Base-by-base conservation (phyloP, 2,888 invertebrate genomes). In the Ormia ochracea region DNA sequence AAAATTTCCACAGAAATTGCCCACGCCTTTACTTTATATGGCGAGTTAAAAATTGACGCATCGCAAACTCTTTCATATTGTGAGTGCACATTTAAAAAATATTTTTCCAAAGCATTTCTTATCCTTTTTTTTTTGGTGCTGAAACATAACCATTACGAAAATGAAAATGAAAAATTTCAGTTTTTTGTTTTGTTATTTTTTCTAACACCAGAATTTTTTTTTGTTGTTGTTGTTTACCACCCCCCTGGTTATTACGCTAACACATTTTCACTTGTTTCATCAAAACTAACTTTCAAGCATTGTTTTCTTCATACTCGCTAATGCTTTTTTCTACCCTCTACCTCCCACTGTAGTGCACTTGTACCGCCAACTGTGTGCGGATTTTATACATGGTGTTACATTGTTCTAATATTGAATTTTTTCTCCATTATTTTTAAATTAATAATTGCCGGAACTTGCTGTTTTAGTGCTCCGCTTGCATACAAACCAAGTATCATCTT, bases 381-480 rank as follows among this genome's bases (percentile, higher is more conserved):
- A 43, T 65, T 58, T 63, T 28, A 54, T 31, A 31, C 56, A 66
- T 70, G 50, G 26, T 59, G 66, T 56, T 73, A 26, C 78, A 54
- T 54, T 78, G 52, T 61, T 50, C 43, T 63, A 36, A 36, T 19
- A 21, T 38, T 19, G 10, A 12, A 41, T 52, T 31, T 45, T 21
- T 54, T 19, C 6, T 23, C 43, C 28, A 36, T 28, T 74, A 14
- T 50, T 59, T 12, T 69, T 68, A 61, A 76, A 68, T 76, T 69
- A 76, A 78, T 78, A 81, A 81, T 81, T 76, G 76, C 81, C 81
- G 78, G 81, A 78, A 78, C 72, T 68, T 9, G 41, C 68, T 78
- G 72, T 78, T 81, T 81, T 61, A 68, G 65, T 43, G 54, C 38
- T 69, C 52, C 45, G 56, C 68, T 56, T 76, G 80, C 59, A 43